These are phyloP conservation scores for Phalacrocorax carbo DNA, from an alignment of 2,113 vertebrate species.

Conservation along the genomic window DNA sequence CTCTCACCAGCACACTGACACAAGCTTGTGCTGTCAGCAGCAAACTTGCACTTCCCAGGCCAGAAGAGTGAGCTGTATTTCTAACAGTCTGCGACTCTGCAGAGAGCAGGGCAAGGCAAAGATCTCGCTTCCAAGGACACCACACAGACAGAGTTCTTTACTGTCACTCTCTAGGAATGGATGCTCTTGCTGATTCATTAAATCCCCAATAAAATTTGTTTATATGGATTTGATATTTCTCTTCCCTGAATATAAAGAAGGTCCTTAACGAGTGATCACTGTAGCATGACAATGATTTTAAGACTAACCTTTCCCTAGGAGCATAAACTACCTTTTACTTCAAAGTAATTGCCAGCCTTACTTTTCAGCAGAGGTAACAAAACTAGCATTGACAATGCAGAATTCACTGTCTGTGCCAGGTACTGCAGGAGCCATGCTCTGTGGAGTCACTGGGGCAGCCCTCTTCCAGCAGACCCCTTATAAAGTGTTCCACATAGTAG, in stretches of 20 bases:
- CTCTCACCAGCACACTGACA: not conserved
- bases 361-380: not conserved
- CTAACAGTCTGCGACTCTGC: not conserved
- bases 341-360: not conserved
- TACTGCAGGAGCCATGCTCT: not conserved
- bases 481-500: not conserved
- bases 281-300: not conserved
- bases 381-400: not conserved
- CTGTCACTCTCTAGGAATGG: not conserved
- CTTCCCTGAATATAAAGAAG: constrained; percentile 52
- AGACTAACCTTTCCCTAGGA: constrained; percentile 50
- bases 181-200: constrained; percentile 26
- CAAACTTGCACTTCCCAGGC: not conserved
- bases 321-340: constrained; percentile 35
- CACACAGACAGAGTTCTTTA: not conserved
- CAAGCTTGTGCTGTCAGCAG: not conserved
- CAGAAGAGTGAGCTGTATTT: not conserved
- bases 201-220: constrained; percentile 60
- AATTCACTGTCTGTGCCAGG: fast-evolving
- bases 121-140: constrained; percentile 41
- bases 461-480: not conserved
- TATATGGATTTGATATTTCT: constrained; percentile 68
- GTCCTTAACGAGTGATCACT: constrained; percentile 25
- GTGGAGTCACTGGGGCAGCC: not conserved
- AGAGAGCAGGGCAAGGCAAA: not conserved